Evolutionary conservation across 2,888 invertebrate species (phyloP), one percentile per base, ranked within the genome.

Genomic region (Protonemura montana): DNA sequence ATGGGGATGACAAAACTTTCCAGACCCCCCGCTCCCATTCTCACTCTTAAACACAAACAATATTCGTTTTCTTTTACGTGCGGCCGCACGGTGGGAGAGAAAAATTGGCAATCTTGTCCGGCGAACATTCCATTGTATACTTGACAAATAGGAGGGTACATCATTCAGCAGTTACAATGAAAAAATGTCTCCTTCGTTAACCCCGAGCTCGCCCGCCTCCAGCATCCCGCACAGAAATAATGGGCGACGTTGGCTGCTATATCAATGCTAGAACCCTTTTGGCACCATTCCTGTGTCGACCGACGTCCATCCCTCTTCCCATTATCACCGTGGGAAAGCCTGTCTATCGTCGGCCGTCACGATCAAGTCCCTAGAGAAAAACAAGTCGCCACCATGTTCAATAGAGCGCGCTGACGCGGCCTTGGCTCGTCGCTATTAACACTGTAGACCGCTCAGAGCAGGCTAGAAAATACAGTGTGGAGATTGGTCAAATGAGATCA

Each of bases 321-420:
- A 80, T 80, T 80, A 80, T 80, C 80, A 80, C 28, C 80, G 80
- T 80, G 80, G 80, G 80, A 80, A 80, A n/a, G n/a, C n/a, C n/a
- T n/a, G n/a, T n/a, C n/a, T n/a, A n/a, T n/a, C 10, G 80, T 80
- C 27, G 80, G 25, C 80, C 80, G 13, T 80, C 13, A 26, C 80
- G n/a, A 13, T 80, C 7, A 6, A 1, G 80, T 13, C 41, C 41
- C 41, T 5, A 7, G 41, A 13, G 41, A 41, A 5, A 41, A 41
- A 41, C 41, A 41, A 5, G 41, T 5, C 41, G 41, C 5, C n/a
- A n/a, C n/a, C n/a, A n/a, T n/a, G n/a, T n/a, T n/a, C n/a, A n/a
- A n/a, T n/a, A n/a, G n/a, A n/a, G n/a, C n/a, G n/a, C 41, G 41
- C 41, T 13, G 41, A 41, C 41, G 41, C 41, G 41, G 41, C 41